phyloP scores from a whole-genome alignment of 2,888 invertebrate genomes.

The Mythimna loreyi region DNA sequence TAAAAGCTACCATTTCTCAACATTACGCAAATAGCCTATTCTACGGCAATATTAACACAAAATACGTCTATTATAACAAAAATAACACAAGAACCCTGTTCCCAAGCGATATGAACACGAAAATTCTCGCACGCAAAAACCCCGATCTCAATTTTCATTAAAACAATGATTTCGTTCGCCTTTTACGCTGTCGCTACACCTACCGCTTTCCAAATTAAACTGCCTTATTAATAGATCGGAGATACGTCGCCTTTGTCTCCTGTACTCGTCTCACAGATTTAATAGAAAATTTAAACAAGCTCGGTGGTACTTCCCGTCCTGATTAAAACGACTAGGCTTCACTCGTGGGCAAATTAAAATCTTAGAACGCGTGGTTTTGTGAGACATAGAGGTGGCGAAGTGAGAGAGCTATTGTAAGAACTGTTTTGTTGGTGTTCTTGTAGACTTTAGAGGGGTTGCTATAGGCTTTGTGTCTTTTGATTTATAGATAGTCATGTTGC shows the following conservation, averaged over 20 bases:
- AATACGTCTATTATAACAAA: conserved; percentile 14
- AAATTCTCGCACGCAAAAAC: conserved; percentile 46
- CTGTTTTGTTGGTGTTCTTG: conserved; percentile 24
- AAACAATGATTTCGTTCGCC: conserved; percentile 50
- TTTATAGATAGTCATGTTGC: conserved; percentile 4
- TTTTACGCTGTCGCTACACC: conserved; percentile 67
- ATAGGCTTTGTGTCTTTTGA: conserved; percentile 15
- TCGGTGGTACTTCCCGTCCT: conserved; percentile 76
- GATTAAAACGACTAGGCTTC: conserved; percentile 86
- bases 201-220: conserved; percentile 83
- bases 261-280: conserved; percentile 81
- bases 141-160: conserved; percentile 56
- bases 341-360: conserved; percentile 83
- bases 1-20: background rate
- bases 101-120: conserved; percentile 38
- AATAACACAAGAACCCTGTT: conserved; percentile 29
- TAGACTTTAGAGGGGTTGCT: background rate
- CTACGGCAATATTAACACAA: background rate
- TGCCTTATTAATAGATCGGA: conserved; percentile 89
- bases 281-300: conserved; percentile 89
- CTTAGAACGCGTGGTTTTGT: conserved; percentile 79
- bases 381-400: conserved; percentile 42
- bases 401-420: conserved; percentile 24
- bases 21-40: conserved; percentile 1
- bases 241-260: conserved; percentile 87